A percentile compares a stretch with the other conserved stretches of the same genome.
phyloP scores from a whole-genome alignment of 2,113 vertebrate genomes.

The Polypterus senegalus region DNA sequence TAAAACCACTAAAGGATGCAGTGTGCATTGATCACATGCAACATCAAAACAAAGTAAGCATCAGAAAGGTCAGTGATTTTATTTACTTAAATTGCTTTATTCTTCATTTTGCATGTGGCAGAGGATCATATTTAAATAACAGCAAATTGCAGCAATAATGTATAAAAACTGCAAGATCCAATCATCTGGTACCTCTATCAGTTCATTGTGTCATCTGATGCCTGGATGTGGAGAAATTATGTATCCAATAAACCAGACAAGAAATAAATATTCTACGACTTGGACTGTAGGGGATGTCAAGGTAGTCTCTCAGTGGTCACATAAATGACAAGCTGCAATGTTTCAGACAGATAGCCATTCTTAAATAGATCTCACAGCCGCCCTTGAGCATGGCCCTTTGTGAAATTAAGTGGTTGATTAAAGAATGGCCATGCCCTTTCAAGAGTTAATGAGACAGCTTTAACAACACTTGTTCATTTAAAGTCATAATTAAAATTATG shows the following conservation, averaged over 20 bases:
- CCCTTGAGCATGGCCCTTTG: conserved; percentile 14
- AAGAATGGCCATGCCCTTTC: conserved; percentile 17
- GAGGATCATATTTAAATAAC: conserved; percentile 50
- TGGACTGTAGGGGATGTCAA: conserved; percentile 19
- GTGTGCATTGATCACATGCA: conserved; percentile 31
- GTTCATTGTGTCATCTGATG: conserved; percentile 26
- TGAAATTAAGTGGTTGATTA: conserved; percentile 1
- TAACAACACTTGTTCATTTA: conserved; percentile 1
- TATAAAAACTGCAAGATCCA: conserved; percentile 42
- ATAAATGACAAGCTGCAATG: conserved; percentile 30
- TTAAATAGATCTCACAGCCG: conserved; percentile 21
- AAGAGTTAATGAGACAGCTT: conserved; percentile 27
- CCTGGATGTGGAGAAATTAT: conserved; percentile 33
- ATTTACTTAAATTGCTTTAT: conserved; percentile 44
- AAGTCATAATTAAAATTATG: no score
- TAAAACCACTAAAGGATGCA: conserved; percentile 37
- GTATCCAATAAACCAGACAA: conserved; percentile 31
- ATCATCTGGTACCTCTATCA: conserved; percentile 31
- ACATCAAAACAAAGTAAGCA: conserved; percentile 38
- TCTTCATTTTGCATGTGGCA: conserved; percentile 51
- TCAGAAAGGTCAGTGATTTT: conserved; percentile 64
- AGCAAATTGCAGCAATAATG: conserved; percentile 44
- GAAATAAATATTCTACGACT: conserved; percentile 31
- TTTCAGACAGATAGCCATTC: conserved; percentile 22
- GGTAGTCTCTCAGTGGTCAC: conserved; percentile 28